Evolutionary conservation across 2,113 vertebrate genomes (phyloP).

Genomic region (Poicephalus meyeri): DNA sequence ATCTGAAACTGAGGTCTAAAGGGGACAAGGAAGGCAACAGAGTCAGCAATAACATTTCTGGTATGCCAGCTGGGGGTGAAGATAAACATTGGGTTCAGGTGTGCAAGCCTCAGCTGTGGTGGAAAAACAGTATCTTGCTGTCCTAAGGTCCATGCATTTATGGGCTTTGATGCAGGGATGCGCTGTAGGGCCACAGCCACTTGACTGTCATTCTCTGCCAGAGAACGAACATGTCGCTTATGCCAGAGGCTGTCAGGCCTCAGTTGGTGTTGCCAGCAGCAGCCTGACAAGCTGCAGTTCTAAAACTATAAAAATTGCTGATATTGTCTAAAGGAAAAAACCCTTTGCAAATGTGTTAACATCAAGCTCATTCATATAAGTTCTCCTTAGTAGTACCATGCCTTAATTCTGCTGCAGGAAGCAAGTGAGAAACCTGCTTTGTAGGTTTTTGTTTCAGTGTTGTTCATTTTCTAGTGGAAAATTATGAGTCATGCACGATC

Average conservation of each 20-base stretch:
- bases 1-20: not conserved
- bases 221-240: not conserved
- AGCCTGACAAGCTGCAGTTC: not conserved
- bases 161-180: not conserved
- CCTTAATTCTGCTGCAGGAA: not conserved
- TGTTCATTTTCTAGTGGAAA: not conserved
- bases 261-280: not conserved
- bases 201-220: not conserved
- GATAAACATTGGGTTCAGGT: not conserved
- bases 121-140: not conserved
- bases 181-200: not conserved
- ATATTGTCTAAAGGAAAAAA: not conserved
- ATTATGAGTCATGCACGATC: not conserved
- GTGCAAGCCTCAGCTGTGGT: not conserved
- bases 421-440: not conserved
- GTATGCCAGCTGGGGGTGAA: fast-evolving
- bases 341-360: not conserved
- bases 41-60: not conserved
- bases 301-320: not conserved
- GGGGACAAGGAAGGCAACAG: not conserved
- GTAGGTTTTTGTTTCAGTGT: not conserved
- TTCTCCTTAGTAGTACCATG: not conserved
- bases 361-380: not conserved
- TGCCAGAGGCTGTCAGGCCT: not conserved
- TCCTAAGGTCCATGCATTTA: fast-evolving